These are phyloP conservation scores for Microtus montanus DNA, from an alignment of 2,113 vertebrate genomes.

Conservation along the genomic window DNA sequence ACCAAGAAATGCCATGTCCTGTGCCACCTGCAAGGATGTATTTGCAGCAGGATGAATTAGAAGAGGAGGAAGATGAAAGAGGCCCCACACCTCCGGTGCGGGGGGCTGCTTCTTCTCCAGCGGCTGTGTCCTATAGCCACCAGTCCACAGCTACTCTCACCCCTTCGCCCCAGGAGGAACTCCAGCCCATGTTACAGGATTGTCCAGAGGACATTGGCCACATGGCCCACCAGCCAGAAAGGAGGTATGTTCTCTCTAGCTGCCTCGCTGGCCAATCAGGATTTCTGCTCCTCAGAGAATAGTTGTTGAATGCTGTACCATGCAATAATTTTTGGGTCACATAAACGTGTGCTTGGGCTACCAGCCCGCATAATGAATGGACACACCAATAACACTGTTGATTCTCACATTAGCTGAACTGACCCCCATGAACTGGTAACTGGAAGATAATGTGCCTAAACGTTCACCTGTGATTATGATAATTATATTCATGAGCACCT, in stretches of 20 bases:
- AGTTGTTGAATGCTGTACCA: slow-evolving; percentile 52
- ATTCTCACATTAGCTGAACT: slow-evolving; percentile 80
- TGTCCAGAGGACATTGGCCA: slow-evolving; percentile 88
- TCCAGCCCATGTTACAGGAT: slow-evolving; percentile 97
- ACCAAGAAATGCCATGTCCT: slow-evolving; percentile 94
- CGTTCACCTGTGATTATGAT: slow-evolving; percentile 79
- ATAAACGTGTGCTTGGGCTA: slow-evolving; percentile 53
- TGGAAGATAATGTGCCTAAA: slow-evolving; percentile 80
- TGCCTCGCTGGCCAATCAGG: not conserved
- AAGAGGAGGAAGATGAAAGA: slow-evolving; percentile 93
- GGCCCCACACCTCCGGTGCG: slow-evolving; percentile 96
- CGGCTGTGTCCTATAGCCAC: slow-evolving; percentile 98
- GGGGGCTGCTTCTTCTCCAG: slow-evolving; percentile 96
- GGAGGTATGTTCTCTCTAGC: slow-evolving; percentile 87
- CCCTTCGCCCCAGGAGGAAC: slow-evolving; percentile 97
- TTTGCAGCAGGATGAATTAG: slow-evolving; percentile 96
- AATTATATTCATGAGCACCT: slow-evolving; percentile 74
- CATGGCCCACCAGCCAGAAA: slow-evolving; percentile 88
- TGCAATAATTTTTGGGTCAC: slow-evolving; percentile 57
- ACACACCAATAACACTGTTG: slow-evolving; percentile 77
- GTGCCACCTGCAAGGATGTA: slow-evolving; percentile 97
- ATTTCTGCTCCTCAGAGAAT: not conserved
- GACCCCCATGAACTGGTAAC: slow-evolving; percentile 81
- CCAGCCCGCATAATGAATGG: slow-evolving; percentile 67
- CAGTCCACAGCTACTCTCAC: slow-evolving; percentile 99